Conservation (phyloP, 2,113 vertebrate genomes). For the Ictalurus furcatus region DNA sequence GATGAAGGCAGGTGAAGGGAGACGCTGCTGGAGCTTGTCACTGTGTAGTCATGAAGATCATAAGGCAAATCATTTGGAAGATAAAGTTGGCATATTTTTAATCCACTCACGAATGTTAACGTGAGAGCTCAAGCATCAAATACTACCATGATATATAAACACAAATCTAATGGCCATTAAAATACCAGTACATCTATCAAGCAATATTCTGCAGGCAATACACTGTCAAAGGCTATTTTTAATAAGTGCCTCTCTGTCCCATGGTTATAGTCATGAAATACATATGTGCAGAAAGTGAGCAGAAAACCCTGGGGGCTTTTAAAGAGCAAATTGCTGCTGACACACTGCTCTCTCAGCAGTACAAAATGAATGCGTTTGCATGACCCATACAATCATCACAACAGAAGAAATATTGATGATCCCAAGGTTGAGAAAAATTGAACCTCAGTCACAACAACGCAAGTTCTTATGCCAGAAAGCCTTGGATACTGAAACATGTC, state of each 20-base stretch:
- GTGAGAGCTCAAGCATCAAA: conserved; percentile 10
- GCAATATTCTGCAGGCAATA: not conserved
- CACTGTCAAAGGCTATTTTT: conserved; percentile 21
- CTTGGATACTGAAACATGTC: not conserved
- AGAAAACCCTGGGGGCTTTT: conserved; percentile 59
- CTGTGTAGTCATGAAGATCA: conserved; percentile 36
- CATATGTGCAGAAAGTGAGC: conserved; percentile 44
- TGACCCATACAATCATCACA: conserved; percentile 52
- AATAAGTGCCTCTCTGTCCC: conserved; percentile 6
- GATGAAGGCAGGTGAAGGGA: conserved; percentile 9
- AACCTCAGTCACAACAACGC: conserved; percentile 58
- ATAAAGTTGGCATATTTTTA: not conserved
- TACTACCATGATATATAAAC: not conserved
- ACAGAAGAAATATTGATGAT: conserved; percentile 73
- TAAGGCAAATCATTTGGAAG: conserved; percentile 30
- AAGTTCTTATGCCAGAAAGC: conserved; percentile 37
- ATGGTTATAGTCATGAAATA: conserved; percentile 15
- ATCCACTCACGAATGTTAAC: not conserved
- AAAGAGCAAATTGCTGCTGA: conserved; percentile 56
- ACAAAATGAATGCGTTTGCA: conserved; percentile 67
- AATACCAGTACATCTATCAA: not conserved
- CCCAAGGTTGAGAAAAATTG: conserved; percentile 61
- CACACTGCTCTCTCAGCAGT: conserved; percentile 63
- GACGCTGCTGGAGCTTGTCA: conserved; percentile 1
- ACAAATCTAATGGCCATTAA: conserved; percentile 19